Evolutionary conservation across 2,888 invertebrate species (phyloP).

Genomic region (Apotomis betuletana): DNA sequence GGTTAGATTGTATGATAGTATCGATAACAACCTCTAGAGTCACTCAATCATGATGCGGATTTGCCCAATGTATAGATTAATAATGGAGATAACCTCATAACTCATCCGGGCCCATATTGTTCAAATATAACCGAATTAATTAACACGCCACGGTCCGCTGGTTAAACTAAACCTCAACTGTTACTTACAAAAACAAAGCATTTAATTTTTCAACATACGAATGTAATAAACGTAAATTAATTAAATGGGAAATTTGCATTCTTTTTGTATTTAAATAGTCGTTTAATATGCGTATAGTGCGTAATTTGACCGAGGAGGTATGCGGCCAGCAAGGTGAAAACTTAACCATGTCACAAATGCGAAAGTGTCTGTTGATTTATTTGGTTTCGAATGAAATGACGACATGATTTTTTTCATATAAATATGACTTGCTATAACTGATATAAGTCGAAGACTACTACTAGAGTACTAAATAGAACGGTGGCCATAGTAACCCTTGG

Average conservation of each 20-base stretch:
- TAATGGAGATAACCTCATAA: constrained; percentile 66
- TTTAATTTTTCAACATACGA: constrained; percentile 16
- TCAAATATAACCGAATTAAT: constrained; percentile 27
- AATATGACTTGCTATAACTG: too few species aligned
- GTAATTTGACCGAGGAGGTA: neutral
- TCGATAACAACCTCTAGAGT: constrained; percentile 37
- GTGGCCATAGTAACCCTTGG: too few species aligned
- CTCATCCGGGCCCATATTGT: constrained; percentile 55
- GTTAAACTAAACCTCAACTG: constrained; percentile 21
- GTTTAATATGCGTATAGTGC: constrained; percentile 17
- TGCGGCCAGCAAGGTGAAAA: neutral
- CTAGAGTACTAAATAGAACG: too few species aligned
- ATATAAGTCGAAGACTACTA: too few species aligned
- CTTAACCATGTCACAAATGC: too few species aligned
- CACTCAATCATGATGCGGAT: constrained; percentile 32
- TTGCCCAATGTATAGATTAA: constrained; percentile 50
- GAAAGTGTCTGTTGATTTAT: too few species aligned
- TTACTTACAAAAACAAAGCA: constrained; percentile 21
- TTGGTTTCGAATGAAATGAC: too few species aligned
- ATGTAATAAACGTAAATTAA: constrained; percentile 24
- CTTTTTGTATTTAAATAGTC: constrained; percentile 9
- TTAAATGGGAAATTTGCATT: constrained; percentile 20
- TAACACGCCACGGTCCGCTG: constrained; percentile 27
- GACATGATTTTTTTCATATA: too few species aligned
- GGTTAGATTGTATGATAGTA: constrained; percentile 20